Percentiles rank a stretch among this genome's conserved stretches.
These are phyloP conservation scores for Onthophagus taurus DNA, from an alignment of 1,140 invertebrate genomes.

Conservation along the genomic window DNA sequence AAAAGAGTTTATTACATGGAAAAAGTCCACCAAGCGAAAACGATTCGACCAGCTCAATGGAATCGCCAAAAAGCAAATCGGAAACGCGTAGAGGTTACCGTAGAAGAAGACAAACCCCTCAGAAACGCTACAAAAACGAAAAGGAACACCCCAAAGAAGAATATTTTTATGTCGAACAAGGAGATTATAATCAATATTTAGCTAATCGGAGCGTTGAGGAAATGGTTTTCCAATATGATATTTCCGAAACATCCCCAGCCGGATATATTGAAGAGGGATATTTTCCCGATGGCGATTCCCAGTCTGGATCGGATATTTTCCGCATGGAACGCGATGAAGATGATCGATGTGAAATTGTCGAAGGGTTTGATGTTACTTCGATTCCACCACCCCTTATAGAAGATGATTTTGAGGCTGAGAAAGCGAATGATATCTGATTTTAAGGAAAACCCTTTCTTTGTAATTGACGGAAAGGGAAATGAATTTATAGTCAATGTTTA, in stretches of 20 bases:
- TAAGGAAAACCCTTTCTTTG: too few relatives aligned
- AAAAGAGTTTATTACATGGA: conserved; percentile 33
- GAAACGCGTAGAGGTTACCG: conserved; percentile 48
- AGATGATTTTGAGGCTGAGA: conserved; percentile 51
- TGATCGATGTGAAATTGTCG: conserved; percentile 38
- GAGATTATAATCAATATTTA: conserved; percentile 32
- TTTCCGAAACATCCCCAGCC: conserved; percentile 18
- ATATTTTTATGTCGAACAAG: conserved; percentile 33
- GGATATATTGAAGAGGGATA: conserved; percentile 45
- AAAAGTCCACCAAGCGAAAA: conserved; percentile 59
- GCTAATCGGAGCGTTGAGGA: conserved; percentile 30
- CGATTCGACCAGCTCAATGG: conserved; percentile 57
- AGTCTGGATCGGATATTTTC: conserved; percentile 43
- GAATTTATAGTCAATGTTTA: too few relatives aligned
- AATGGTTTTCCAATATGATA: conserved; percentile 29
- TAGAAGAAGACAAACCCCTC: conserved; percentile 48
- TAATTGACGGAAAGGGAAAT: too few relatives aligned
- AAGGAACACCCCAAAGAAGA: conserved; percentile 31
- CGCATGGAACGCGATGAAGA: conserved; percentile 47
- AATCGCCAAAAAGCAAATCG: conserved; percentile 48
- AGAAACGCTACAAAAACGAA: conserved; percentile 45
- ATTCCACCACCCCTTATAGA: conserved; percentile 55
- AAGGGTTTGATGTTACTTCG: conserved; percentile 55
- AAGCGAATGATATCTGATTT: conserved; percentile 39
- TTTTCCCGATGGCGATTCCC: conserved; percentile 54